Evolutionary conservation across 2,113 vertebrate genomes (phyloP).

Genomic region (Neolamprologus hecqui): DNA sequence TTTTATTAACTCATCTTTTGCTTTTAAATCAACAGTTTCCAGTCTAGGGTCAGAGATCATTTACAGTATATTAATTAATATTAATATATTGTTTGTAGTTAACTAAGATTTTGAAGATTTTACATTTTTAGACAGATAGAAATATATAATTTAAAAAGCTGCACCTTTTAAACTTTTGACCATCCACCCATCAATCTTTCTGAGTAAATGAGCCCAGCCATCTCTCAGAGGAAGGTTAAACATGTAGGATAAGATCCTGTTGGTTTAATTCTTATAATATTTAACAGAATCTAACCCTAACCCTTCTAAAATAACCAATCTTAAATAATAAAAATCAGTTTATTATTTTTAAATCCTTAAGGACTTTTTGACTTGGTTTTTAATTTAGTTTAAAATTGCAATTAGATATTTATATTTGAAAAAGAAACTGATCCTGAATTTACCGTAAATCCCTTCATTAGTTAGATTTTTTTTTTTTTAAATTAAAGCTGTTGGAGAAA

Average conservation of each 20-base stretch:
- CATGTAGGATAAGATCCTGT: neutral
- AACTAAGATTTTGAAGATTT: fast-evolving
- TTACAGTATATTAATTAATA: neutral
- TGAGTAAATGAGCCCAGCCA: neutral
- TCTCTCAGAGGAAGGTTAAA: neutral
- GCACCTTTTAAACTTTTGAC: neutral
- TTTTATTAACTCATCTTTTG: neutral
- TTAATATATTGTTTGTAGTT: neutral
- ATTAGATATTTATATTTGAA: neutral
- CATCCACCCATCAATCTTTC: neutral
- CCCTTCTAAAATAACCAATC: neutral
- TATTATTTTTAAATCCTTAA: neutral
- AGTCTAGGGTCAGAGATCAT: neutral
- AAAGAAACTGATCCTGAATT: neutral
- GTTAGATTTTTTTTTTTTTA: neutral
- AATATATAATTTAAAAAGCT: neutral
- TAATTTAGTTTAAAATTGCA: neutral
- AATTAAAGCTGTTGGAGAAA: neutral
- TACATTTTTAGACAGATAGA: neutral
- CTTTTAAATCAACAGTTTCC: neutral
- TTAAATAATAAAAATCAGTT: neutral
- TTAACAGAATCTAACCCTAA: no score
- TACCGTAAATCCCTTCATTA: neutral
- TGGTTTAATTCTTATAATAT: neutral
- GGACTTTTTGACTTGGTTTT: neutral